Percentiles rank a stretch among this genome's conserved stretches.
phyloP scores from a whole-genome alignment of 2,113 vertebrate species.

The Clinocottus analis region DNA sequence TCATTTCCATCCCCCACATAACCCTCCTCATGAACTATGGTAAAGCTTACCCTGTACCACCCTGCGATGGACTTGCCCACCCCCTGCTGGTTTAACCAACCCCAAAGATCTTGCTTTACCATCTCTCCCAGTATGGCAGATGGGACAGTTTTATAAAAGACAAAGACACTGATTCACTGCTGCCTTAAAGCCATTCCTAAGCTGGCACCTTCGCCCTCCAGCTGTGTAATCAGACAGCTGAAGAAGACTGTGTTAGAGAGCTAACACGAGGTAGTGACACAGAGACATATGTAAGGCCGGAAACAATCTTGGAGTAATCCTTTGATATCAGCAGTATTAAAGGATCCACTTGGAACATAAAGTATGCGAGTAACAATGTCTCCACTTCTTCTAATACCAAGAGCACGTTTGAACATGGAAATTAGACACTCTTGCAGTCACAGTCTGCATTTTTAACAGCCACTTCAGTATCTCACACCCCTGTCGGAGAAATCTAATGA shows the following conservation, averaged over 20 bases:
- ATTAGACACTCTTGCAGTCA: slow-evolving; percentile 8
- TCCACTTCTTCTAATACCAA: slow-evolving; percentile 18
- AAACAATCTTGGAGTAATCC: slow-evolving; percentile 71
- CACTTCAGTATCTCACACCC: slow-evolving; percentile 12
- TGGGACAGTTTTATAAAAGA: slow-evolving; percentile 42
- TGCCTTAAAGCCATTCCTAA: slow-evolving; percentile 48
- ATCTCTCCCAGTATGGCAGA: slow-evolving; percentile 44
- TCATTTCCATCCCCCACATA: slow-evolving; percentile 36
- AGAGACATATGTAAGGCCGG: slow-evolving; percentile 53
- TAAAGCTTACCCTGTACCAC: slow-evolving; percentile 31
- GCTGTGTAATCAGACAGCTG: slow-evolving; percentile 62
- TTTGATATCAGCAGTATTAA: slow-evolving; percentile 60
- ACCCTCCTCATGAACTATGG: slow-evolving; percentile 12
- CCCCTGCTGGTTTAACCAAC: slow-evolving; percentile 31
- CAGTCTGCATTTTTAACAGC: slow-evolving; percentile 19
- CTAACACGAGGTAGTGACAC: slow-evolving; percentile 63
- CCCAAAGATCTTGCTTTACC: slow-evolving; percentile 1
- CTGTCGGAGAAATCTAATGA: slow-evolving; percentile 35
- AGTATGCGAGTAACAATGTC: slow-evolving; percentile 19
- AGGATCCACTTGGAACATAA: slow-evolving; percentile 30
- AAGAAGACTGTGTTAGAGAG: slow-evolving; percentile 56
- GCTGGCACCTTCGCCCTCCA: slow-evolving; percentile 46
- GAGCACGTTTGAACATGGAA: slow-evolving; percentile 10
- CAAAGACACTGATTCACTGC: slow-evolving; percentile 37
- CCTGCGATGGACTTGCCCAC: slow-evolving; percentile 32